Evolutionary conservation across 2,113 vertebrate species (phyloP), one percentile per base, ranked within the genome.

Genomic region (Hippopotamus amphibius): DNA sequence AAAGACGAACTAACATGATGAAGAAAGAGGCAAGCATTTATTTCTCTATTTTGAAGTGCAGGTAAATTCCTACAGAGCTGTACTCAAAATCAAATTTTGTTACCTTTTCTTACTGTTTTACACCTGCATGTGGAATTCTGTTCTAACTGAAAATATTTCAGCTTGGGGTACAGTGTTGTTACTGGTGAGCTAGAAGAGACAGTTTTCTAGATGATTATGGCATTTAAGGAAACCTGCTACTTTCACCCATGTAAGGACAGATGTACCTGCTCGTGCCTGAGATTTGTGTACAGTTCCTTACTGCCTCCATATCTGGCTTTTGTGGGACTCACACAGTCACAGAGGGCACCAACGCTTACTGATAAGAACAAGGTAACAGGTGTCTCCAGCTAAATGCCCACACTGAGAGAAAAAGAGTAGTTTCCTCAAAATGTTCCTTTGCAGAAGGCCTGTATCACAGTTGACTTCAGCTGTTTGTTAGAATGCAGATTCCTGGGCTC

Each of bases 341-440:
- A n/a, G 6, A 28, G 21, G 46, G 41, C 46, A 94, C 41, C 53
- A 33, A 13, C 88, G 77, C 13, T 91, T 87, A 76, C 87, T 79
- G 59, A 41, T 28, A 80, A 88, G 19, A 43, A 66, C 26, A 71
- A 63, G 43, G 22, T 41, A 50, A 63, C 24, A 76, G 66, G 37
- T 1, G 16, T 61, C 65, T 77, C 57, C 22, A 69, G 24, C 6
- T 81, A 59, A 82, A 66, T 72, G 61, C 59, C 28, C 66, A 92
- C 81, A 89, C 33, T 72, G 55, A 91, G 50, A 65, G 24, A 26
- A 76, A 76, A 83, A 84, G 15, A 88, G 26, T n/a, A 65, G 19
- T 66, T 90, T 93, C 88, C 88, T 93, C 68, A 86, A 88, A 95
- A 77, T 19, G 24, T 53, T 79, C 50, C 80, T 89, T 59, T 95